Base-by-base conservation (phyloP, 2,797 vertebrate genomes). In the Crocidura indochinensis region DNA sequence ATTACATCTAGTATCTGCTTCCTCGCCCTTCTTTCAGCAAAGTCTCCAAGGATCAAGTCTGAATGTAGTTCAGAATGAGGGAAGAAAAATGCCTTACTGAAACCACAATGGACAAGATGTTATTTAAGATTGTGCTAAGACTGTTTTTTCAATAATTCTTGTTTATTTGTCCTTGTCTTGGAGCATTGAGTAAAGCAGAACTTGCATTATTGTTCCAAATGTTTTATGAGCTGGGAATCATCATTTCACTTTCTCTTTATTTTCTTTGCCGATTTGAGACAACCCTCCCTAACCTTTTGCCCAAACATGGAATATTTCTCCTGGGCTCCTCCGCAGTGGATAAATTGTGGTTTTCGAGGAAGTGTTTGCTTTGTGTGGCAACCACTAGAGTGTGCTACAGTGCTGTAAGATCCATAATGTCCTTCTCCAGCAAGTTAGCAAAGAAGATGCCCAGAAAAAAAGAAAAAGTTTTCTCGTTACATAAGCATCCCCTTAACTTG, bases 331-430 rank as follows among this genome's bases (percentile, higher is more conserved):
- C 47, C 8, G 49, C 44, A 62, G 9, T 3, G 20, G 72, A 20
- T 68, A 14, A 24, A 27, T 44, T 0, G 47, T 87, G 81, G 73
- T 53, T 53, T 77, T 94, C 62, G 0, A 38, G 38, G 8, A 94
- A 74, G 38, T 31, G 64, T 94, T 95, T 93, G 87, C 94, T 97
- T 95, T 96, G 86, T 94, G 80, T 87, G 14, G 64, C 92, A 92
- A 81, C 97, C 98, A 97, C 98, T 98, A 98, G 98, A 98, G 98
- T 91, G 96, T 96, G 96, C 98, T 98, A 95, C 97, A 92, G 97
- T 88, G 97, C 96, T 90, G 26, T 85, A 69, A 96, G 92, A 97
- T 87, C 90, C 88, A 91, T 51, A 62, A 82, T 73, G 56, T 20
- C 31, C 72, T 68, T 46, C 91, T 82, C 46, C 2, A 44, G 31